These are phyloP conservation scores for Hyperoplus immaculatus DNA, from an alignment of 2,797 vertebrate species.

Conservation along the genomic window DNA sequence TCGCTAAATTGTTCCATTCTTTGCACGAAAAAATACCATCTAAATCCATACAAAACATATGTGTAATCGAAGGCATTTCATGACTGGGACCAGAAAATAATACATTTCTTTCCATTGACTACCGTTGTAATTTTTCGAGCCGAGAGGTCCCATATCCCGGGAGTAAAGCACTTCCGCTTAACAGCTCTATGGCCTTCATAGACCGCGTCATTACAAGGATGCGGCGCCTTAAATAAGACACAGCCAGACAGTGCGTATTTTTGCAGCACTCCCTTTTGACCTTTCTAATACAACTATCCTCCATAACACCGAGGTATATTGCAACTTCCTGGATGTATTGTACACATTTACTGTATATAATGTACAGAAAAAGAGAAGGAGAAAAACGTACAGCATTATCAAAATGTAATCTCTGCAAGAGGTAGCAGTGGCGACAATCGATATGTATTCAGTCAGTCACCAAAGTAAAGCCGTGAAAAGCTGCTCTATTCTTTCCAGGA, in stretches of 20 bases:
- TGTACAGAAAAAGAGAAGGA: background rate
- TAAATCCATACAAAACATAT: too few species aligned
- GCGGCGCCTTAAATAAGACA: too few species aligned
- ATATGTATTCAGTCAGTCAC: background rate
- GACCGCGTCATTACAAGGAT: too few species aligned
- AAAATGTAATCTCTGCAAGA: background rate
- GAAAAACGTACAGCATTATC: background rate
- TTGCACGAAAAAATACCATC: too few species aligned
- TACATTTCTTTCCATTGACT: too few species aligned
- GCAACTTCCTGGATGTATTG: conserved; percentile 18
- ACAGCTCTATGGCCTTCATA: too few species aligned
- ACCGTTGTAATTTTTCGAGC: too few species aligned
- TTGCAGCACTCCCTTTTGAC: conserved; percentile 53
- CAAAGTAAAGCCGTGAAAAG: background rate
- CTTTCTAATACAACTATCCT: conserved; percentile 48
- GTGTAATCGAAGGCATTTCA: too few species aligned
- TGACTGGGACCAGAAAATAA: too few species aligned
- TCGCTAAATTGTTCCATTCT: too few species aligned
- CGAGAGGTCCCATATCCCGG: too few species aligned
- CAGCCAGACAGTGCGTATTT: background rate
- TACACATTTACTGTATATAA: background rate
- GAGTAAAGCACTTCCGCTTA: too few species aligned
- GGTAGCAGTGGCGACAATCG: background rate
- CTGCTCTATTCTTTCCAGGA: background rate
- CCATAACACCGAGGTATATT: conserved; percentile 40